Base-by-base conservation (phyloP, 2,888 invertebrate species). In the Parnassius smintheus region DNA sequence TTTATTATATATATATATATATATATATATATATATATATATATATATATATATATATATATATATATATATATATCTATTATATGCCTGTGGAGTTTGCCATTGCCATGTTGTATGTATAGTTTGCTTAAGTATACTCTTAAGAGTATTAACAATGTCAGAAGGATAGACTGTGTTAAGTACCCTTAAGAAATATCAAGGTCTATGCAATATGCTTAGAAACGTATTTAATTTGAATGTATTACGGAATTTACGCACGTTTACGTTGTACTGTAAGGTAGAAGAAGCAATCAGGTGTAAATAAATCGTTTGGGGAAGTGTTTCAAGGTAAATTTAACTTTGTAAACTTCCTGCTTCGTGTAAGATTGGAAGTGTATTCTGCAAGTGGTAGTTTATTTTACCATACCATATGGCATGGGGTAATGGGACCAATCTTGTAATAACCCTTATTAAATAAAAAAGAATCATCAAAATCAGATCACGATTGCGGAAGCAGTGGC, bases 221-320 rank as follows among this genome's bases (percentile, higher is more conserved):
- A 62, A 55, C 62, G 62, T 58, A 58, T 49, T 50, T 25, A 41
- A 58, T 62, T 62, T 62, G 58, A 58, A 62, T 62, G 58, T n/a
- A 58, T 58, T 53, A 45, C 54, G 49, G 45, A 62, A 54, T 58
- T 62, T 55, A 58, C 58, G 49, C 54, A 58, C 58, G 58, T 49
- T 18, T 53, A 42, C 18, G 54, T 57, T 42, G 52, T 7, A 55
- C 46, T 35, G 45, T 48, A 50, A 53, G 25, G 13, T 58, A 44
- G 58, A 62, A 58, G 62, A 62, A 62, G 58, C 54, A 58, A 58
- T 58, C 57, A 58, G 58, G 41, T 35, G 49, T 48, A 41, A 62
- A 57, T 57, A 53, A 57, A 57, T 53, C 52, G 58, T 59, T 62
- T 22, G 54, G 53, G 58, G 62, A 62, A 62, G 58, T 49, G 45